Percentiles rank a stretch among this genome's conserved stretches.
These are phyloP conservation scores for Acrocephalus kingi DNA, from an alignment of 2,113 vertebrate species.

Conservation along the genomic window DNA sequence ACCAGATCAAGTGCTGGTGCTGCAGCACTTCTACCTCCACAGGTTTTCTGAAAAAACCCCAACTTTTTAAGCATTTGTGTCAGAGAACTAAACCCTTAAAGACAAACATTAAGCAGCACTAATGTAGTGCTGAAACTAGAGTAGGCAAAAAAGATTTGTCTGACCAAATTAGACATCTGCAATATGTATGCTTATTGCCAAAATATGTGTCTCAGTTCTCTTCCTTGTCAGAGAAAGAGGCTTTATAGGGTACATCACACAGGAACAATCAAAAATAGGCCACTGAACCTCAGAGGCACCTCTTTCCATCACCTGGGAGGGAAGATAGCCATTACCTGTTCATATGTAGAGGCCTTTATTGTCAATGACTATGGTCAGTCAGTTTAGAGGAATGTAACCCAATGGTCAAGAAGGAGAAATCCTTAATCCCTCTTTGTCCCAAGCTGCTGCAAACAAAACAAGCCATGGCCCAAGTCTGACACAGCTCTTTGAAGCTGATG, in stretches of 20 bases:
- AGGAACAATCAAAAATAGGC: not conserved
- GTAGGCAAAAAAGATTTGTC: not conserved
- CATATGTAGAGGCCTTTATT: not conserved
- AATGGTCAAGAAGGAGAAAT: not conserved
- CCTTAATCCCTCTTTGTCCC: not conserved
- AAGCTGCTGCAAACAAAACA: not conserved
- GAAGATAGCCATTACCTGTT: not conserved
- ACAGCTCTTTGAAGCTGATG: not conserved
- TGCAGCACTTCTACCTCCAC: not conserved
- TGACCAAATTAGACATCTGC: not conserved
- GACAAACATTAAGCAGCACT: not conserved
- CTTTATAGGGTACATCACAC: not conserved
- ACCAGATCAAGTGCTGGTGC: not conserved
- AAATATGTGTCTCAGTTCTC: not conserved
- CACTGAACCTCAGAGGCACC: not conserved
- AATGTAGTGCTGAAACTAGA: not conserved
- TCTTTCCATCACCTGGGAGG: not conserved
- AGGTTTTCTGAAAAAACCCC: not conserved
- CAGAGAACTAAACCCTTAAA: not conserved
- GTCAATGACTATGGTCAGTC: not conserved
- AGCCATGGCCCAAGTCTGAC: not conserved
- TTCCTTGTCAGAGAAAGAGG: not conserved
- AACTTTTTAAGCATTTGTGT: not conserved
- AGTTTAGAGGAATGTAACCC: not conserved
- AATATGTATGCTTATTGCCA: not conserved